A percentile compares a stretch with the other conserved stretches of the same genome.
phyloP scores from a whole-genome alignment of 2,113 vertebrate genomes.

The Poicephalus meyeri region DNA sequence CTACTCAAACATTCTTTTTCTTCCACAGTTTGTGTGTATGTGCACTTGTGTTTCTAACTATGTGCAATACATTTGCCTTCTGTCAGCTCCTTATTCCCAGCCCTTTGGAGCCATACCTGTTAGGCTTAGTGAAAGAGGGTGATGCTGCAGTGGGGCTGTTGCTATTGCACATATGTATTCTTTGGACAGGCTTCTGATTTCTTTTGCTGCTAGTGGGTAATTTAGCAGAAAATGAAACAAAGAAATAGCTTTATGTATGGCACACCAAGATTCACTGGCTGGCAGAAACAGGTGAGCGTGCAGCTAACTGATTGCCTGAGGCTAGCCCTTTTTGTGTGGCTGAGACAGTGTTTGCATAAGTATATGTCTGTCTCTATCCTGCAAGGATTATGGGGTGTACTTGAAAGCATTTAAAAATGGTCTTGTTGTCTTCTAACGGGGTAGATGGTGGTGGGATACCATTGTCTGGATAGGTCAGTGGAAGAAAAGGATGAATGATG shows the following conservation, averaged over 20 bases:
- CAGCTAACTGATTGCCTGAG: background rate
- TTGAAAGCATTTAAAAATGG: background rate
- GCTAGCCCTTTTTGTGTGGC: background rate
- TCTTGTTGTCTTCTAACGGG: background rate
- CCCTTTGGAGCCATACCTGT: background rate
- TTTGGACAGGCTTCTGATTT: background rate
- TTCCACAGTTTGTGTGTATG: background rate
- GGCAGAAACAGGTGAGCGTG: background rate
- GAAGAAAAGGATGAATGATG: background rate
- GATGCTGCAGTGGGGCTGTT: background rate
- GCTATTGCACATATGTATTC: background rate
- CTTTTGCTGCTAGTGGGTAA: background rate
- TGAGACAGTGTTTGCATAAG: background rate
- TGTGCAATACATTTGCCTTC: rapidly evolving
- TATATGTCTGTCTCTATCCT: background rate
- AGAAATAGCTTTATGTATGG: background rate
- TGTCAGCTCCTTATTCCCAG: background rate
- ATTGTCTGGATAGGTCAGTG: background rate
- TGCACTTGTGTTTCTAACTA: rapidly evolving
- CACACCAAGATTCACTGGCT: background rate
- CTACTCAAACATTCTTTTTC: background rate
- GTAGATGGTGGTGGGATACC: background rate
- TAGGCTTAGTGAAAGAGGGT: background rate
- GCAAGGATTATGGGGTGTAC: background rate
- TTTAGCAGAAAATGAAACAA: background rate